A percentile compares a stretch with the other conserved stretches of the same genome.
Evolutionary conservation across 1,140 invertebrate species (phyloP).

Genomic region (Euglossa dilemma): DNA sequence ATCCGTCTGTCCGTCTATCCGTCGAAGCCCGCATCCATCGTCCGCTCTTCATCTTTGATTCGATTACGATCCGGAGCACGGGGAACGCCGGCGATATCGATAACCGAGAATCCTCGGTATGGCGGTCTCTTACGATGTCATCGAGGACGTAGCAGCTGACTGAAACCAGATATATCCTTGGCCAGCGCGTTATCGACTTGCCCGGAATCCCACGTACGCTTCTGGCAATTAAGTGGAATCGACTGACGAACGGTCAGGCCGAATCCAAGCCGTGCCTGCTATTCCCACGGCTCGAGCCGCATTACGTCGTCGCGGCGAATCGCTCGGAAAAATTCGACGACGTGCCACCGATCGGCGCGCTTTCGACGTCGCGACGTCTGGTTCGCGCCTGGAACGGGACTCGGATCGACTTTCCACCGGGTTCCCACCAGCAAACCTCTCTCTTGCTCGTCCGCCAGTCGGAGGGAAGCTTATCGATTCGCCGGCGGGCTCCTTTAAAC

Average conservation of each 20-base stretch:
- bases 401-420: not conserved
- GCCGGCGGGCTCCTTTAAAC: not conserved
- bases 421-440: not conserved
- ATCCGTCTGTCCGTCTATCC: not conserved
- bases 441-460: not conserved
- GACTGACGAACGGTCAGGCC: slow-evolving; percentile 6
- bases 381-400: too few relatives aligned
- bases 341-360: not conserved
- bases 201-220: slow-evolving; percentile 54
- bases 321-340: slow-evolving; percentile 13
- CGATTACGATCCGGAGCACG: slow-evolving; percentile 42
- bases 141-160: slow-evolving; percentile 48
- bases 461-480: slow-evolving; percentile 11
- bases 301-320: not conserved
- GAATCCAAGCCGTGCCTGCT: not conserved
- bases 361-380: not conserved
- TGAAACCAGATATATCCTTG: slow-evolving; percentile 49
- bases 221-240: slow-evolving; percentile 61
- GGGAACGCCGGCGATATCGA: slow-evolving; percentile 40
- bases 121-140: slow-evolving; percentile 54
- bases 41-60: not conserved
- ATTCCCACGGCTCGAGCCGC: not conserved
- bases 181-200: slow-evolving; percentile 51
- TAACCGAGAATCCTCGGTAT: slow-evolving; percentile 39
- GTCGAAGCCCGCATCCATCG: slow-evolving; percentile 12